Percentiles rank a stretch among this genome's conserved stretches.
These are phyloP conservation scores for Rotaria macrura DNA, from an alignment of 2,888 invertebrate species.

Conservation along the genomic window DNA sequence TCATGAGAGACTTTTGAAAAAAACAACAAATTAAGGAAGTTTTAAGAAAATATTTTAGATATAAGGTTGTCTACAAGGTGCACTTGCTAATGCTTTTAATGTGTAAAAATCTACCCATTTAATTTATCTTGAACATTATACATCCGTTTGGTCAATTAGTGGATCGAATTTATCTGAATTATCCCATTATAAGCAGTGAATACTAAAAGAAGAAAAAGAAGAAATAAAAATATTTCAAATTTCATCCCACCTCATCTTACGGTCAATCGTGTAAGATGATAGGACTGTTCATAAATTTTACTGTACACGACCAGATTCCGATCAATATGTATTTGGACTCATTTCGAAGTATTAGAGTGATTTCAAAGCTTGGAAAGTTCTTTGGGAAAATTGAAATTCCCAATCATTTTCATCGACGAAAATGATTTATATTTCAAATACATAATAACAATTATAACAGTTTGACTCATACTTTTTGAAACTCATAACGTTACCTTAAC, in stretches of 20 bases:
- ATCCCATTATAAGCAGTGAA: constrained; percentile 53
- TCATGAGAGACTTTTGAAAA: not conserved
- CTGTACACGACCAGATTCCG: too few species aligned
- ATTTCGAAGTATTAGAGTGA: too few species aligned
- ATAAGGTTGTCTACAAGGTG: constrained; percentile 77
- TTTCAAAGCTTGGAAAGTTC: too few species aligned
- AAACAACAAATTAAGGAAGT: not conserved
- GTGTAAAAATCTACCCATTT: constrained; percentile 65
- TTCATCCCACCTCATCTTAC: constrained; percentile 77
- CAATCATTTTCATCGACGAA: too few species aligned
- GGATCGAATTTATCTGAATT: constrained; percentile 1
- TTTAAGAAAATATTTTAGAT: constrained; percentile 51
- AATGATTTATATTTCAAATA: too few species aligned
- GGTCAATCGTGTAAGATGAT: too few species aligned
- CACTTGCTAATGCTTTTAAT: constrained; percentile 76
- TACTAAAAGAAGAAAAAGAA: constrained; percentile 72
- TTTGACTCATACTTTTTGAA: too few species aligned
- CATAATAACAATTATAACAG: too few species aligned
- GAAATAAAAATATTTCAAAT: constrained; percentile 69
- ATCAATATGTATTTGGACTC: too few species aligned
- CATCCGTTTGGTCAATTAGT: constrained; percentile 59
- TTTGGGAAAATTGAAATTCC: too few species aligned
- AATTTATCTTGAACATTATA: constrained; percentile 67
- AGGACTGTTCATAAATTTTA: too few species aligned
- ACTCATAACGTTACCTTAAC: too few species aligned